Conservation (phyloP, 2,113 vertebrate species). For the Eudyptes chrysolophus region DNA sequence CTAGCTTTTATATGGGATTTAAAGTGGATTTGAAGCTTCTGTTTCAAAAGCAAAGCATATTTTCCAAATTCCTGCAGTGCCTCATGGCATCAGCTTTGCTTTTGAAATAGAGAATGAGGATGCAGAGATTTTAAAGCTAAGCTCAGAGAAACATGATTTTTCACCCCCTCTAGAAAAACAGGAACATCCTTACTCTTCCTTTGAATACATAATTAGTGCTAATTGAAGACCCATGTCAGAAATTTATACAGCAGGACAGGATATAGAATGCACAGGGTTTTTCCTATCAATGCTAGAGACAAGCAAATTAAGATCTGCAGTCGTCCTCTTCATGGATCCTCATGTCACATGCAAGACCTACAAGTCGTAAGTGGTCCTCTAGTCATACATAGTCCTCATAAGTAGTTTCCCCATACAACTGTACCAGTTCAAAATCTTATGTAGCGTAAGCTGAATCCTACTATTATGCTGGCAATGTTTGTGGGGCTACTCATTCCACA, state of each 20-base stretch:
- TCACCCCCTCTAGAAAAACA: constrained; percentile 54
- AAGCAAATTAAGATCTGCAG: not conserved
- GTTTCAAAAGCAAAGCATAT: constrained; percentile 65
- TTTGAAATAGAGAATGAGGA: constrained; percentile 60
- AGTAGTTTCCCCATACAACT: rapidly evolving
- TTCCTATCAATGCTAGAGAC: not conserved
- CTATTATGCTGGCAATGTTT: not conserved
- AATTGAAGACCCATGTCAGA: constrained; percentile 30
- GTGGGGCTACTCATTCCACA: not conserved
- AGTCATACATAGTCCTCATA: not conserved
- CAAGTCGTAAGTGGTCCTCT: not conserved
- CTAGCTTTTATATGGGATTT: constrained; percentile 69
- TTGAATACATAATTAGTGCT: constrained; percentile 52
- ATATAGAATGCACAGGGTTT: not conserved
- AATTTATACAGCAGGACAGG: not conserved
- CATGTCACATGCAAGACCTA: not conserved
- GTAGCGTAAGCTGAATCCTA: not conserved
- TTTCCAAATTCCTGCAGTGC: constrained; percentile 58
- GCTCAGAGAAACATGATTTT: constrained; percentile 61
- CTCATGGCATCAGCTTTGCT: constrained; percentile 55
- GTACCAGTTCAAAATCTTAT: not conserved
- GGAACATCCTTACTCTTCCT: constrained; percentile 26
- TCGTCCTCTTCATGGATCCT: not conserved
- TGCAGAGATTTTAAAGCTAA: constrained; percentile 60
- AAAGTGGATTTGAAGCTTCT: constrained; percentile 68